Percentiles rank a stretch among this genome's conserved stretches.
phyloP scores from a whole-genome alignment of 2,113 vertebrate genomes.

The Neolamprologus hecqui region DNA sequence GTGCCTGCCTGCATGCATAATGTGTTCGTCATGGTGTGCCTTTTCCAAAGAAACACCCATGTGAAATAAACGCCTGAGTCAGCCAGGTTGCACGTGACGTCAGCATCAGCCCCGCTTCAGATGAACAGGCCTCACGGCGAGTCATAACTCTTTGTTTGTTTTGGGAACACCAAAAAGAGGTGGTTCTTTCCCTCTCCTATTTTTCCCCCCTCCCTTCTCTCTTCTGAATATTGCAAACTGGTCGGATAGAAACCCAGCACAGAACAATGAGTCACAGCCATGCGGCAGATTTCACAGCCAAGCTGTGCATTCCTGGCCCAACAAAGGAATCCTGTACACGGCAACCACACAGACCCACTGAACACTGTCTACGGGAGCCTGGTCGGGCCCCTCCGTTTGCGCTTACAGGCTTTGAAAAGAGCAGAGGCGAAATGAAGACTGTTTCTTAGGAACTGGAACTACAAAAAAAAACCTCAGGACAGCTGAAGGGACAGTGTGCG shows the following conservation, averaged over 20 bases:
- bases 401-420: neutral
- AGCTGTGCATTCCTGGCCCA: constrained; percentile 59
- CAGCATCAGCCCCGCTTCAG: neutral
- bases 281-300: constrained; percentile 58
- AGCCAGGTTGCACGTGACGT: constrained; percentile 14
- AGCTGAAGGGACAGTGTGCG: neutral
- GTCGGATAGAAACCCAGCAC: constrained; percentile 51
- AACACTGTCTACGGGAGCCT: neutral
- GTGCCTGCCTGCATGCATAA: neutral
- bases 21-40: neutral
- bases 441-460: neutral
- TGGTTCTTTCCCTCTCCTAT: neutral
- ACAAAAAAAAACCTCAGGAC: neutral
- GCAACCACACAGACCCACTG: constrained; percentile 29
- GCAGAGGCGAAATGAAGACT: neutral
- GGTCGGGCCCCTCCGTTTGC: neutral
- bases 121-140: neutral
- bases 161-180: neutral
- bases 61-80: constrained; percentile 31
- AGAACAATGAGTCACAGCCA: constrained; percentile 57
- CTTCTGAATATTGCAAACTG: constrained; percentile 35
- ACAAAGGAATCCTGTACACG: constrained; percentile 61
- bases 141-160: neutral
- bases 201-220: neutral
- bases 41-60: constrained; percentile 15